Evolutionary conservation across 2,888 invertebrate genomes (phyloP), one percentile per base, ranked within the genome.

Genomic region (Argynnis bischoffii): DNA sequence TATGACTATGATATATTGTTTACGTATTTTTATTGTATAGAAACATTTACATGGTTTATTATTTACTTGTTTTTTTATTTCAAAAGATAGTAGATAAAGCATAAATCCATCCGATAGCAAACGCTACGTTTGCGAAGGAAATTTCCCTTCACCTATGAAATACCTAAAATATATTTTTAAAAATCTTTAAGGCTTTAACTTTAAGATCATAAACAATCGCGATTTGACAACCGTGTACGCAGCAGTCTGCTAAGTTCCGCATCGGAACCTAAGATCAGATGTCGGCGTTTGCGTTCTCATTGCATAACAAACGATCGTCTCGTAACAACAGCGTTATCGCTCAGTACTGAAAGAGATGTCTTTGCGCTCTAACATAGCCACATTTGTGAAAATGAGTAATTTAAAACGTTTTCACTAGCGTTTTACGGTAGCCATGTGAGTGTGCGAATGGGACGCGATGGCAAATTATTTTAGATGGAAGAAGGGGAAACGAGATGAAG

Each of bases 381-480:
- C 75, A 74, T 77, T 72, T 70, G 75, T 71, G 76, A 73, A 79
- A 78, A 83, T 79, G 76, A 77, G 77, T 77, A 73, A 73, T 70
- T 72, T 65, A 67, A 71, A 75, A 67, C 67, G 69, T 59, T 68
- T 67, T 73, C 74, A 70, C 69, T 75, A 70, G 64, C 53, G 61
- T 63, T 41, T 47, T 63, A 66, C 55, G 61, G 31, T 59, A 55
- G 67, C 66, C 53, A 74, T 77, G 79, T 73, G 64, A 63, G 80
- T 74, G 72, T 71, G 79, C 78, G 75, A 73, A 76, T 77, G 75
- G 74, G 73, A 72, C 75, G 82, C 75, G 67, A 95, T 95, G 95
- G 94, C 95, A 72, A 95, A 95, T 77, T 95, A 95, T 79, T 95
- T 95, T 81, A 93, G 94, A 73, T 95, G 95, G 95, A 95, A 95